These are phyloP conservation scores for Drosophila nikananu DNA, from an alignment of 1,140 invertebrate species.

Conservation along the genomic window DNA sequence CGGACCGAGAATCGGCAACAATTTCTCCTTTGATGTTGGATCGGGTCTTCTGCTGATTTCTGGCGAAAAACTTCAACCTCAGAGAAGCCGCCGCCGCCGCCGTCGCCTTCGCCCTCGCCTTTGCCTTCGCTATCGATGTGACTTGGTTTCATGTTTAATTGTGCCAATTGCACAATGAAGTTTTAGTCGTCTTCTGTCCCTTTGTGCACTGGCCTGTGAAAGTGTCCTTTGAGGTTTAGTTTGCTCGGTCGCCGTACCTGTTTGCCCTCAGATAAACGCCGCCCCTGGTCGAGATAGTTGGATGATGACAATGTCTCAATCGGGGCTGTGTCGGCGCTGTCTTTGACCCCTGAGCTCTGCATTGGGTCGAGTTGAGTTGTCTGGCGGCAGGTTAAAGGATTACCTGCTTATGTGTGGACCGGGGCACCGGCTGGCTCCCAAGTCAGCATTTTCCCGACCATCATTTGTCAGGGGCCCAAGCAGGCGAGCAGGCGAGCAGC, in stretches of 20 bases:
- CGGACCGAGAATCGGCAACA: slow-evolving; percentile 41
- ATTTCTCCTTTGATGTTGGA: slow-evolving; percentile 54
- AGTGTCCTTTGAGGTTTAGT: slow-evolving; percentile 76
- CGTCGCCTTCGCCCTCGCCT: background rate
- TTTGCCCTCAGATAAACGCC: slow-evolving; percentile 61
- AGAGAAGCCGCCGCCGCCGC: slow-evolving; percentile 39
- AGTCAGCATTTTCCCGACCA: slow-evolving; percentile 68
- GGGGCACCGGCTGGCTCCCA: slow-evolving; percentile 39
- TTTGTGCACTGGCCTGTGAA: slow-evolving; percentile 73
- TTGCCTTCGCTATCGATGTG: slow-evolving; percentile 22
- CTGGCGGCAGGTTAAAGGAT: slow-evolving; percentile 79
- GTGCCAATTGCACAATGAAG: slow-evolving; percentile 79
- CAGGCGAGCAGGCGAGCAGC: slow-evolving; percentile 40
- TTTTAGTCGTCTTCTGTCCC: slow-evolving; percentile 32
- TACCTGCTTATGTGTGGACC: slow-evolving; percentile 45
- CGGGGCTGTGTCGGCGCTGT: slow-evolving; percentile 47
- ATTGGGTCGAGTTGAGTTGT: slow-evolving; percentile 47
- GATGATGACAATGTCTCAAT: slow-evolving; percentile 64
- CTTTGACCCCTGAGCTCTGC: slow-evolving; percentile 64
- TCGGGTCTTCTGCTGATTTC: slow-evolving; percentile 36
- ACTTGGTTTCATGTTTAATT: slow-evolving; percentile 69
- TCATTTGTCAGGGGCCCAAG: slow-evolving; percentile 76
- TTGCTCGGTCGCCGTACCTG: slow-evolving; percentile 39
- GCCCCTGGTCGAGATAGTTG: slow-evolving; percentile 45
- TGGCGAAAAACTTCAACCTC: slow-evolving; percentile 42